These are phyloP conservation scores for Atractosteus spatula DNA, from an alignment of 2,113 vertebrate genomes.

Conservation along the genomic window DNA sequence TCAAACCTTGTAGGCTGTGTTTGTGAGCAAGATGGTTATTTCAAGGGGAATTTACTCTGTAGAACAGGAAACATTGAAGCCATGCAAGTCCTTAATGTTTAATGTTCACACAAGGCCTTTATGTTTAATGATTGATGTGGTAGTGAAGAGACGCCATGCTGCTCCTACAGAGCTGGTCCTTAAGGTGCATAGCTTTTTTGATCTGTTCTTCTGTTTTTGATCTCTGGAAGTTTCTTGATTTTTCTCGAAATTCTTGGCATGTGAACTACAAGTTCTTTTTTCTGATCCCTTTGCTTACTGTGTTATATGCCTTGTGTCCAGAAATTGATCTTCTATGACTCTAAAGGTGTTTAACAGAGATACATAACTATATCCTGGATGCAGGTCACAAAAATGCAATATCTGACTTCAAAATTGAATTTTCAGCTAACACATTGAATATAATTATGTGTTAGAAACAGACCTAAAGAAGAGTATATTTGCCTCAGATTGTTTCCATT, in stretches of 20 bases:
- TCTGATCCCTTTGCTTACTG: not conserved
- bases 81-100: not conserved
- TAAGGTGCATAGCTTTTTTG: not conserved
- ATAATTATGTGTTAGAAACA: too few relatives aligned
- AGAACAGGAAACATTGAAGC: not conserved
- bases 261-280: not conserved
- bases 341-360: too few relatives aligned
- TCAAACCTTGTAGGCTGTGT: too few relatives aligned
- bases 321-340: not conserved
- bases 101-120: not conserved
- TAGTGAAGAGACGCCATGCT: not conserved
- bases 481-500: too few relatives aligned
- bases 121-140: not conserved
- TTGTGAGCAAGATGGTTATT: not conserved
- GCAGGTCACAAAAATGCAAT: not conserved
- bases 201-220: constrained; percentile 1
- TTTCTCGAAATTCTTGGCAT: not conserved
- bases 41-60: not conserved
- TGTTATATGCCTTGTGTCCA: not conserved
- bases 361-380: not conserved
- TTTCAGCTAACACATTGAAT: too few relatives aligned
- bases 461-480: too few relatives aligned
- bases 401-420: too few relatives aligned
- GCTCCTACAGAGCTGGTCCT: not conserved
- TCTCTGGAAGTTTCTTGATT: not conserved